Percentiles rank a stretch among this genome's conserved stretches.
Conservation (phyloP, 2,113 vertebrate genomes). For the Paedocypris sp. region DNA sequence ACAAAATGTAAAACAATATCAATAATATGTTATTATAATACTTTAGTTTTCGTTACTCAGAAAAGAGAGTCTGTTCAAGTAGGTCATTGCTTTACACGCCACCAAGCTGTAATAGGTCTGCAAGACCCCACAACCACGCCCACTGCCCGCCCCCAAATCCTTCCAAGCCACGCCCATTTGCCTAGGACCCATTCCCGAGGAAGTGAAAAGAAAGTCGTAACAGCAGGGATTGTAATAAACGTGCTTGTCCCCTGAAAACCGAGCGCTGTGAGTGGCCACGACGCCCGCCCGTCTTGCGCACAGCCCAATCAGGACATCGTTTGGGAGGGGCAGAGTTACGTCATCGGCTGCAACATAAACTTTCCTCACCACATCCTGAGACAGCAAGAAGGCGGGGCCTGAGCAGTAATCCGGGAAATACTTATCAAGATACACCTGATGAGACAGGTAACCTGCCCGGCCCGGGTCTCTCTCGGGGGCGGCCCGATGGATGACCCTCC, state of each 20-base stretch:
- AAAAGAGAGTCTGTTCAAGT: conserved; percentile 68
- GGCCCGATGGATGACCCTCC: conserved; percentile 67
- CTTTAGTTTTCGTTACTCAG: conserved; percentile 35
- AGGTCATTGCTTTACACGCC: conserved; percentile 76
- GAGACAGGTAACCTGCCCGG: conserved; percentile 58
- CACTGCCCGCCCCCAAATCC: conserved; percentile 57
- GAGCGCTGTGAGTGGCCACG: conserved; percentile 71
- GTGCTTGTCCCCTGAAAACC: conserved; percentile 74
- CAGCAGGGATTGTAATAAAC: conserved; percentile 82
- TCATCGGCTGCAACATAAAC: conserved; percentile 63
- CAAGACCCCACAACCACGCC: conserved; percentile 62
- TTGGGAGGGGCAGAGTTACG: conserved; percentile 43
- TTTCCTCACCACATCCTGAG: conserved; percentile 77
- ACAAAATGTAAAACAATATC: no score
- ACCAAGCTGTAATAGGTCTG: conserved; percentile 79
- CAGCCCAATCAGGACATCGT: conserved; percentile 72
- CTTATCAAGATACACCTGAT: conserved; percentile 55
- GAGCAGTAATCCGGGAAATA: conserved; percentile 79
- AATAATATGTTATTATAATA: no score
- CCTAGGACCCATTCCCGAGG: conserved; percentile 48
- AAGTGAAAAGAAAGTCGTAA: conserved; percentile 82
- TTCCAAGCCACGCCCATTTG: conserved; percentile 66
- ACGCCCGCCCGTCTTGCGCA: conserved; percentile 71
- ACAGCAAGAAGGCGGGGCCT: conserved; percentile 64
- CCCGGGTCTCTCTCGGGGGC: conserved; percentile 61